Base-by-base conservation (phyloP, 1,140 invertebrate genomes). In the Phymorhynchus buccinoides region DNA sequence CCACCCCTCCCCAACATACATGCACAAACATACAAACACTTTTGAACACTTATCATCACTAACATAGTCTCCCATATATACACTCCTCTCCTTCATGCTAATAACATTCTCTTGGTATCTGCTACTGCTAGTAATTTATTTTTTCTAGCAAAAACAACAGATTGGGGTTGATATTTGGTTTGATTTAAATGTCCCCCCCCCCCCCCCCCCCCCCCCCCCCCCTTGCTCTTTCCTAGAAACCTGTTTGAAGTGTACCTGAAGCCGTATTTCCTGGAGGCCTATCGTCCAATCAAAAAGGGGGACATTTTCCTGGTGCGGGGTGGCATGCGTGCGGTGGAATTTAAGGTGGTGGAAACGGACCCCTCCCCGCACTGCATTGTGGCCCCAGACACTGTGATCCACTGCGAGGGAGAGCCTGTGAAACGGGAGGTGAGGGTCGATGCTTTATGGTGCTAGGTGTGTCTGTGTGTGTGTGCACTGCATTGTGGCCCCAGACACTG, bases 211-310 rank as follows among this genome's bases (percentile, higher is more conserved):
- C 18, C 44, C 44, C 44, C 18, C 44, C 44, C 44, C 44, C n/a
- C 30, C 35, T 32, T 82, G 27, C 0, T 81, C 27, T 39, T 22
- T 81, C n/a, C 3, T 89, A 96, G 96, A 87, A 98, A 98, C 93
- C 94, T 99, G 18, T 99, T 99, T 94, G 98, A 99, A 94, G 98
- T 99, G 22, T 99, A 98, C 93, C 95, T 99, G 88, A 99, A 99
- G 94, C 99, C 99, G 16, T 99, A 99, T 93, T 99, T 99, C 94
- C 94, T 99, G 92, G 99, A 99, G 94, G 98, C 99, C 0, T 99
- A 99, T 94, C 95, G 99, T 87, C 99, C 99, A 30, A 97, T 99
- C 89, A 97, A 99, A 91, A 99, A 98, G 93, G 98, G 98, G 85
- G 99, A 99, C 92, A 97, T 98, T n/a, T 99, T 99, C 92, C 96